Conservation (phyloP, 2,888 invertebrate species). For the Nezara viridula region DNA sequence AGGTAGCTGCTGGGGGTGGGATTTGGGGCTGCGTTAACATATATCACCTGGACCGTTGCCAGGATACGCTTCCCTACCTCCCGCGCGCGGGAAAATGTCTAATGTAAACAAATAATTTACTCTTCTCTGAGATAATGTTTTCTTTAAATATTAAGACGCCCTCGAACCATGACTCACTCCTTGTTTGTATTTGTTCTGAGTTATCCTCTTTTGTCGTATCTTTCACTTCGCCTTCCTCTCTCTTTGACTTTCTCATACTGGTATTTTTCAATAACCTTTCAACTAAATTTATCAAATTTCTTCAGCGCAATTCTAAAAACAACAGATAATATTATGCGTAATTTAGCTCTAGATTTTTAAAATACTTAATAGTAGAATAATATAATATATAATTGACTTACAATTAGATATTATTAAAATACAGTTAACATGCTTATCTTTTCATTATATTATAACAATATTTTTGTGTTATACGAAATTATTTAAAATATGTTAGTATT, state of each 20-base stretch:
- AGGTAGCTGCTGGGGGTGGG: constrained; percentile 42
- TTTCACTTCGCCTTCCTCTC: background rate
- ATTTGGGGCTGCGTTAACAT: constrained; percentile 53
- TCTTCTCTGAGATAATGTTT: constrained; percentile 41
- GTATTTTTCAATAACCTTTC: background rate
- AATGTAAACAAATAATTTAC: constrained; percentile 49
- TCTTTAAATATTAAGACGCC: constrained; percentile 42
- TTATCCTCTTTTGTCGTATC: constrained; percentile 41
- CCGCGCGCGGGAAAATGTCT: constrained; percentile 24
- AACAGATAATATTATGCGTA: too few relatives aligned
- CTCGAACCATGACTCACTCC: background rate
- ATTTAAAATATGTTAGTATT: too few relatives aligned
- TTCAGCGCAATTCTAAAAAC: too few relatives aligned
- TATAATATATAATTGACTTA: too few relatives aligned
- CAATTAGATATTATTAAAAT: too few relatives aligned
- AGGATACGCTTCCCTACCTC: constrained; percentile 29
- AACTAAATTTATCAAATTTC: background rate
- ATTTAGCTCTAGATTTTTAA: too few relatives aligned
- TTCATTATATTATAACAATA: too few relatives aligned
- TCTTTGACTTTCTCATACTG: constrained; percentile 6
- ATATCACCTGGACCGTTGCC: constrained; percentile 58
- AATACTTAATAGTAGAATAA: too few relatives aligned
- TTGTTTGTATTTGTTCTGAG: constrained; percentile 43
- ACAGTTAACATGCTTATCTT: too few relatives aligned
- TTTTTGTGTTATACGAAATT: too few relatives aligned